These are phyloP conservation scores for Harmothoe impar DNA, from an alignment of 2,888 invertebrate genomes.

Conservation along the genomic window DNA sequence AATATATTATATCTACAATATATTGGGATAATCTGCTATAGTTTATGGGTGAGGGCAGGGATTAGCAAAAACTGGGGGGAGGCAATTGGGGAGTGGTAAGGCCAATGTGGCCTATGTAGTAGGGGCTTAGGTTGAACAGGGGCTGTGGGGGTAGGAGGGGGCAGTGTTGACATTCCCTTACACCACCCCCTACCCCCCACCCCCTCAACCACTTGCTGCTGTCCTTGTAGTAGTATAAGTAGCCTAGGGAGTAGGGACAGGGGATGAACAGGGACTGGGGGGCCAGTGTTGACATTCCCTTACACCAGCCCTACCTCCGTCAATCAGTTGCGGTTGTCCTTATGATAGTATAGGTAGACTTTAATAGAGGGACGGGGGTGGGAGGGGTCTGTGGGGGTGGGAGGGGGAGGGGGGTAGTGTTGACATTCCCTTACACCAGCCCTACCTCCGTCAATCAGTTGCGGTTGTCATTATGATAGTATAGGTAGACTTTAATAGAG, in stretches of 20 bases:
- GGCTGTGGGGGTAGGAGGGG: background rate
- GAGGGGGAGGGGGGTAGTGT: background rate
- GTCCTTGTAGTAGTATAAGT: too few relatives aligned
- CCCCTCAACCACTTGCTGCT: constrained; percentile 10
- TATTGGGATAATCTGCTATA: too few relatives aligned
- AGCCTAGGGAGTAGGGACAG: too few relatives aligned
- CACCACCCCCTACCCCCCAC: constrained; percentile 2
- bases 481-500: too few relatives aligned
- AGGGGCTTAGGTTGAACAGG: background rate
- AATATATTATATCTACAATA: too few relatives aligned
- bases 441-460: background rate
- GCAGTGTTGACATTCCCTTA: constrained; percentile 20
- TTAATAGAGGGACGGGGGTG: too few relatives aligned
- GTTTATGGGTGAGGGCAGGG: too few relatives aligned
- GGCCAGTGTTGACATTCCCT: background rate
- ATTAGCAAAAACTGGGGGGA: too few relatives aligned
- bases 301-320: background rate
- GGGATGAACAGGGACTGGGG: background rate
- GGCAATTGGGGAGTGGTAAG: too few relatives aligned
- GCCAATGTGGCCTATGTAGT: too few relatives aligned
- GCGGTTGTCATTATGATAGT: background rate
- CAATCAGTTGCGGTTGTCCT: background rate
- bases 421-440: constrained; percentile 16
- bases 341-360: too few relatives aligned
- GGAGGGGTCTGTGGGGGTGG: background rate